phyloP scores from a whole-genome alignment of 2,888 invertebrate genomes.

The Drosophila mayaguana region DNA sequence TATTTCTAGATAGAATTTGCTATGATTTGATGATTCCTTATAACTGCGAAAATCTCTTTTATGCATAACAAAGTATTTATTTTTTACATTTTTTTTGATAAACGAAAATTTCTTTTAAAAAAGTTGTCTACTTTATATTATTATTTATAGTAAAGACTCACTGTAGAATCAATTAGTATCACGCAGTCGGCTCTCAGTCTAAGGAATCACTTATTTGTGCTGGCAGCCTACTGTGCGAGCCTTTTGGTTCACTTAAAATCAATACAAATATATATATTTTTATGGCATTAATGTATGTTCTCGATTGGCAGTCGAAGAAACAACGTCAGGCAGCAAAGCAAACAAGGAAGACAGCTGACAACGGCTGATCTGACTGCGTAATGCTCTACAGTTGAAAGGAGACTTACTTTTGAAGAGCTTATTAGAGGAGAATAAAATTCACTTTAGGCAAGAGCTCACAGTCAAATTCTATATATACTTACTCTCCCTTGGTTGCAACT shows the following conservation, averaged over 20 bases:
- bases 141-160: background rate
- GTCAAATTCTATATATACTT: too few species aligned
- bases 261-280: conserved; percentile 10
- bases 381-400: background rate
- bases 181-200: background rate
- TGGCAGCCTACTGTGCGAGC: background rate
- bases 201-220: background rate
- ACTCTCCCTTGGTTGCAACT: too few species aligned
- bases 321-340: conserved; percentile 7
- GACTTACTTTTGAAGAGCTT: background rate
- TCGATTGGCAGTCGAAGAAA: conserved; percentile 14
- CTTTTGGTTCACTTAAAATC: conserved; percentile 13
- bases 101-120: too few species aligned
- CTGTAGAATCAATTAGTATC: background rate
- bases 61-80: too few species aligned
- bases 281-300: conserved; percentile 4
- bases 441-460: too few species aligned
- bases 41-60: background rate
- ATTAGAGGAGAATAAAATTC: too few species aligned
- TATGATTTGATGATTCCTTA: background rate
- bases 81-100: too few species aligned
- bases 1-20: background rate
- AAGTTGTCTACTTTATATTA: background rate
- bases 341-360: background rate
- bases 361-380: background rate